Conservation (phyloP, 2,797 vertebrate species). For the Rhabdomys pumilio region DNA sequence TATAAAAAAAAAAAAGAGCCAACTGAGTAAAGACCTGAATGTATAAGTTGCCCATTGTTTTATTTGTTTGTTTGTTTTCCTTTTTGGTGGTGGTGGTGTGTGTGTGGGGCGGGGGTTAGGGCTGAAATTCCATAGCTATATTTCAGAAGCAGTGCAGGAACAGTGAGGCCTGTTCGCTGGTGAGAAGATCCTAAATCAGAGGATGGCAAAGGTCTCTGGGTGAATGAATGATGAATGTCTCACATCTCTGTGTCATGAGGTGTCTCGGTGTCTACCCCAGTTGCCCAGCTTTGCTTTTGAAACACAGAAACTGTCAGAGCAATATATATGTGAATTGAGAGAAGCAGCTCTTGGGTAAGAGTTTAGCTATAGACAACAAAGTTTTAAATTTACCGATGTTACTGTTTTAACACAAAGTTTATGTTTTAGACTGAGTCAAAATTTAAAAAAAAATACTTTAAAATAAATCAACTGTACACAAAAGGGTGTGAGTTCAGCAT, state of each 20-base stretch:
- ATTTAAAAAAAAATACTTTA: neutral
- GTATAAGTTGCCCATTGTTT: neutral
- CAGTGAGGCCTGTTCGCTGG: neutral
- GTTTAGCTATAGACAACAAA: constrained; percentile 6
- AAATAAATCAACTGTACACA: neutral
- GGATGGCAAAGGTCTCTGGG: neutral
- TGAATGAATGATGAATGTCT: neutral
- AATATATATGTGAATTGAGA: neutral
- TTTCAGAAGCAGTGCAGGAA: neutral
- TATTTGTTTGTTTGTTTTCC: no score
- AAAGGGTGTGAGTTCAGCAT: neutral
- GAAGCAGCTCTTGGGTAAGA: constrained; percentile 2
- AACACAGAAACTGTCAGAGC: neutral
- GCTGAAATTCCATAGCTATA: constrained; percentile 2
- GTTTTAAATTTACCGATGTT: constrained; percentile 39
- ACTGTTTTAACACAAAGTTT: neutral
- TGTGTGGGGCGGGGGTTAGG: no score
- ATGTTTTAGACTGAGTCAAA: neutral
- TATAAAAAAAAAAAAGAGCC: constrained; percentile 32
- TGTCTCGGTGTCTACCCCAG: neutral
- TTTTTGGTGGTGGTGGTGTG: neutral
- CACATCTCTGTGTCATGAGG: neutral
- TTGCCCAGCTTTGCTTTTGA: neutral
- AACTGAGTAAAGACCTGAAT: constrained; percentile 10
- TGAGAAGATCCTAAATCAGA: neutral